A percentile compares a stretch with the other conserved stretches of the same genome.
phyloP scores from a whole-genome alignment of 2,797 vertebrate genomes.

The Gastrophryne carolinensis region DNA sequence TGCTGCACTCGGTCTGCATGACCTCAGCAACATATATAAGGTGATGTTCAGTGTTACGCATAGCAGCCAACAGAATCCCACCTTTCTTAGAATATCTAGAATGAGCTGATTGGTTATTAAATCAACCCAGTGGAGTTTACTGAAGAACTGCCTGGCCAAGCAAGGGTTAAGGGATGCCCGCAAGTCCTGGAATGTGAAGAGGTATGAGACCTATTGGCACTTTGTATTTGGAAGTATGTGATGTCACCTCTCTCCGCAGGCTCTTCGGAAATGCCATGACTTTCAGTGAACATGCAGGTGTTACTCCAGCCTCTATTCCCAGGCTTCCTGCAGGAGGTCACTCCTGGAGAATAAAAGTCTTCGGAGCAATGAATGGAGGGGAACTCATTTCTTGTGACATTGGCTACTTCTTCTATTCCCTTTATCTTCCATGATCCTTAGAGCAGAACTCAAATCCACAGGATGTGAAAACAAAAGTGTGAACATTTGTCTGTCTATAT shows the following conservation, averaged over 20 bases:
- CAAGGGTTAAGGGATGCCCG: constrained; percentile 1
- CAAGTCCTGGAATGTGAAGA: constrained; percentile 20
- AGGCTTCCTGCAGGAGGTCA: constrained; percentile 70
- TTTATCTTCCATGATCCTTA: constrained; percentile 77
- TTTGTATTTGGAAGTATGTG: constrained; percentile 4
- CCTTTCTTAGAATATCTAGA: not conserved
- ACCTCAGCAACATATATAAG: too few relatives aligned
- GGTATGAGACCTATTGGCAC: not conserved
- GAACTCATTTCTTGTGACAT: constrained; percentile 77
- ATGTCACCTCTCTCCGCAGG: constrained; percentile 45
- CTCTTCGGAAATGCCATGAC: constrained; percentile 76
- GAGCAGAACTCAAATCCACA: constrained; percentile 79
- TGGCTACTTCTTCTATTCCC: constrained; percentile 58
- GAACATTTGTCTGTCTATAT: too few relatives aligned
- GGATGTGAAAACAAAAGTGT: constrained; percentile 62
- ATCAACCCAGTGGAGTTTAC: not conserved
- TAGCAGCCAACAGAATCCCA: not conserved
- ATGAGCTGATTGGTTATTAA: not conserved
- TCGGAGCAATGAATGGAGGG: constrained; percentile 81
- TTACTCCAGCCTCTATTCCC: constrained; percentile 62
- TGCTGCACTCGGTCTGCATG: too few relatives aligned
- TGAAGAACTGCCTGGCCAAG: not conserved
- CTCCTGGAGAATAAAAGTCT: constrained; percentile 78
- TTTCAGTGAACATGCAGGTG: constrained; percentile 87
- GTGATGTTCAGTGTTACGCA: too few relatives aligned